Evolutionary conservation across 2,113 vertebrate species (phyloP).

Genomic region (Mionectes macconnelli): DNA sequence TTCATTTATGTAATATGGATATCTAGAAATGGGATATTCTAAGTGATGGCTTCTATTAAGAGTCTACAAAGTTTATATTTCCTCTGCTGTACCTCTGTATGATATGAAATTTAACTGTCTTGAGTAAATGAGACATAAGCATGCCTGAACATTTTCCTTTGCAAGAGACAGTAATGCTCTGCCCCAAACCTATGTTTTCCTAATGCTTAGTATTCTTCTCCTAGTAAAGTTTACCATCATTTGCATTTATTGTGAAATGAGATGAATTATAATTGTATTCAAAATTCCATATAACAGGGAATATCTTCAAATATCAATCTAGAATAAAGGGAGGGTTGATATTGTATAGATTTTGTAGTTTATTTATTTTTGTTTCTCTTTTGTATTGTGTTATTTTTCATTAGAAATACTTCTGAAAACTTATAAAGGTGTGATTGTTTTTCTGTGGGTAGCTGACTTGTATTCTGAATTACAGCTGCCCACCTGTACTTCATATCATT

Average conservation of each 20-base stretch:
- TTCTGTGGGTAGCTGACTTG: fast-evolving
- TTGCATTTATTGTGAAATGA: background rate
- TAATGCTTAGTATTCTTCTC: background rate
- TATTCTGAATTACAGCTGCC: background rate
- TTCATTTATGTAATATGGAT: background rate
- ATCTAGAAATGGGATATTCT: background rate
- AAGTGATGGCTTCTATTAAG: background rate
- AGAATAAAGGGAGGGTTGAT: background rate
- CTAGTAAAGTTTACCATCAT: background rate
- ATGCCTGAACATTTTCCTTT: background rate
- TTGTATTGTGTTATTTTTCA: background rate
- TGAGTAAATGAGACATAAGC: background rate
- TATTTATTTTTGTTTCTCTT: background rate
- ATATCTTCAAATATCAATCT: background rate
- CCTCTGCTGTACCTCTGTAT: background rate
- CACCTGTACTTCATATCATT: background rate
- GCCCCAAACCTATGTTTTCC: background rate
- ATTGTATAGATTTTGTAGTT: fast-evolving
- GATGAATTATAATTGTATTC: background rate
- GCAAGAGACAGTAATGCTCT: background rate
- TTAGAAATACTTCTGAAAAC: background rate
- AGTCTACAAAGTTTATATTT: background rate
- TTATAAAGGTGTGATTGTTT: background rate
- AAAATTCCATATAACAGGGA: background rate
- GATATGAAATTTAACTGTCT: background rate